phyloP scores from a whole-genome alignment of 2,888 invertebrate species.

The Dasypogon diadema region DNA sequence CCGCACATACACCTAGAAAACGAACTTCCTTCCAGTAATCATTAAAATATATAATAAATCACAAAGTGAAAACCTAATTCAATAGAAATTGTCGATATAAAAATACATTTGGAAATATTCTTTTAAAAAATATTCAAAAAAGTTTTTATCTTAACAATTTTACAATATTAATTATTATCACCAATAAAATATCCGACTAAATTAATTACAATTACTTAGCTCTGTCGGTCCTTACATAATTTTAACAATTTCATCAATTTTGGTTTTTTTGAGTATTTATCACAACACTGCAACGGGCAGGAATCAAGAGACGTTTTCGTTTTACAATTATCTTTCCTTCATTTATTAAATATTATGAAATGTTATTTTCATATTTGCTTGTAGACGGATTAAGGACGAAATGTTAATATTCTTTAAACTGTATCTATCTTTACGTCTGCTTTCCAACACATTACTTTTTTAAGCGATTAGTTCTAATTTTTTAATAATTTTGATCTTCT shows the following conservation, averaged over 20 bases:
- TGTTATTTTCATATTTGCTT: not conserved
- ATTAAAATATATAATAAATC: not conserved
- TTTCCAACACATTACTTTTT: not conserved
- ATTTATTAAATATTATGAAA: not conserved
- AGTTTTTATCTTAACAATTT: not conserved
- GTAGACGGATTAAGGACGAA: conserved; percentile 45
- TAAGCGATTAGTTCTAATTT: not conserved
- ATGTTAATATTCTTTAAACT: not conserved
- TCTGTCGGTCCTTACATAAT: not conserved
- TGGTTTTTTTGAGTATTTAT: not conserved
- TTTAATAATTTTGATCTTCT: not conserved
- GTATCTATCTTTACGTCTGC: not conserved
- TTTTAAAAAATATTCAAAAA: conserved; percentile 9
- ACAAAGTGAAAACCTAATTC: not conserved
- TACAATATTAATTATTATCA: conserved; percentile 30
- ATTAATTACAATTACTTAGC: conserved; percentile 4
- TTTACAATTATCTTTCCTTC: not conserved
- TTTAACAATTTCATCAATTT: not conserved
- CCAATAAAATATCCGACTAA: conserved; percentile 37
- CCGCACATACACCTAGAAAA: not conserved
- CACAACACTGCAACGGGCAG: conserved; percentile 26
- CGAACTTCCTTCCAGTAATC: not conserved
- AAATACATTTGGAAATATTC: conserved; percentile 20
- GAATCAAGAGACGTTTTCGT: conserved; percentile 10
- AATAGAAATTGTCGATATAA: conserved; percentile 20